Percentiles rank a stretch among this genome's conserved stretches.
These are phyloP conservation scores for Thalassarche chlororhynchos DNA, from an alignment of 2,113 vertebrate species.

Conservation along the genomic window DNA sequence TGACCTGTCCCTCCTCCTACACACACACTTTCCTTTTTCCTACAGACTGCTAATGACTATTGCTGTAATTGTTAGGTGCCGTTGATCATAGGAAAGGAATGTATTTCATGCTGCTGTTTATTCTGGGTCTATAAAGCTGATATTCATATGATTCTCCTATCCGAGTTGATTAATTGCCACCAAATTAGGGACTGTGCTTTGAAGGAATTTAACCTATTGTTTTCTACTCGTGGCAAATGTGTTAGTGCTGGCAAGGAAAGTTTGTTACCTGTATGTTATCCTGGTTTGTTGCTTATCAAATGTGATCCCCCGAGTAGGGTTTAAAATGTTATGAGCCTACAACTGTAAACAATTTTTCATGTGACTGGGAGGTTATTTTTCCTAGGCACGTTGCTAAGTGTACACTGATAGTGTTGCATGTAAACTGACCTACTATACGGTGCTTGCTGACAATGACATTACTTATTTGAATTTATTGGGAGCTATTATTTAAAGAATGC, in stretches of 20 bases:
- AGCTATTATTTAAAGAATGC: background rate
- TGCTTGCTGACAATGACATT: background rate
- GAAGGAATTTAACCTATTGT: background rate
- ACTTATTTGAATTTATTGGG: background rate
- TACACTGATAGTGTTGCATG: background rate
- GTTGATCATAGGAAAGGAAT: background rate
- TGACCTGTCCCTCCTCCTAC: constrained; percentile 18
- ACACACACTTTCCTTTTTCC: background rate
- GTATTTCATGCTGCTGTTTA: constrained; percentile 6
- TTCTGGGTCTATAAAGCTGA: background rate
- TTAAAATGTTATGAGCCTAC: background rate
- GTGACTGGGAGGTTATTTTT: background rate
- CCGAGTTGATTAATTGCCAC: background rate
- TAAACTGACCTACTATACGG: background rate
- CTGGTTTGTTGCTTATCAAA: background rate
- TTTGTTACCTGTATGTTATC: background rate
- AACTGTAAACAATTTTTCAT: background rate
- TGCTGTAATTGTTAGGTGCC: background rate
- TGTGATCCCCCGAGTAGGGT: background rate
- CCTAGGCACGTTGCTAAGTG: background rate
- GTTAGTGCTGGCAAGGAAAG: background rate
- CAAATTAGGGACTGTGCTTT: background rate
- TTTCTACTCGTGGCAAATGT: rapidly evolving
- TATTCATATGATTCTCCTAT: background rate
- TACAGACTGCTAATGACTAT: background rate